Evolutionary conservation across 2,888 invertebrate species (phyloP).

Genomic region (Eristalis pertinax): DNA sequence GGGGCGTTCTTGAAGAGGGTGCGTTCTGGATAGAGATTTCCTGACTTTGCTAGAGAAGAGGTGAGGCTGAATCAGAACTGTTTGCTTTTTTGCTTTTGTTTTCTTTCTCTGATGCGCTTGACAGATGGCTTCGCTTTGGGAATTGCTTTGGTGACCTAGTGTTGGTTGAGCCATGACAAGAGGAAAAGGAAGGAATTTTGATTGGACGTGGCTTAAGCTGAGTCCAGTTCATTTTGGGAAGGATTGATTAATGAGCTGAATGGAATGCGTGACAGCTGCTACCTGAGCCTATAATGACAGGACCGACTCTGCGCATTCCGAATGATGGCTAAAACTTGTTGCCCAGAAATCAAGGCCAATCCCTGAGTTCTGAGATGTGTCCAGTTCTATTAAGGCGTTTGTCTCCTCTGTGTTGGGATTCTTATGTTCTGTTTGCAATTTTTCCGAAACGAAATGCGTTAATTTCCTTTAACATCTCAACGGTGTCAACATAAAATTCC

Average conservation of each 20-base stretch:
- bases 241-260: background rate
- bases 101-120: background rate
- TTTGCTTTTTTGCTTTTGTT: background rate
- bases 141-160: background rate
- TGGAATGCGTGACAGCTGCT: no score
- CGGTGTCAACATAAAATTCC: no score
- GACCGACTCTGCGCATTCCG: no score
- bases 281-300: no score
- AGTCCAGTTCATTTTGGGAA: background rate
- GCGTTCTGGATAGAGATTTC: constrained; percentile 52
- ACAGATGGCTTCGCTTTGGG: background rate
- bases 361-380: background rate
- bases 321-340: no score
- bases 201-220: background rate
- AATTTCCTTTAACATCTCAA: no score
- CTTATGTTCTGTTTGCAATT: no score
- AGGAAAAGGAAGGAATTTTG: background rate
- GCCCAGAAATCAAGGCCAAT: background rate
- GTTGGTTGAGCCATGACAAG: background rate
- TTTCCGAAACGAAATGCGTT: no score
- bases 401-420: background rate
- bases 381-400: background rate
- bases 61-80: background rate
- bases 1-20: constrained; percentile 58
- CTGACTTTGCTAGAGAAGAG: background rate